Evolutionary conservation across 37 sponge, comb jelly and placozoan species (phyloP).

Genomic region (Amphimedon queenslandica): DNA sequence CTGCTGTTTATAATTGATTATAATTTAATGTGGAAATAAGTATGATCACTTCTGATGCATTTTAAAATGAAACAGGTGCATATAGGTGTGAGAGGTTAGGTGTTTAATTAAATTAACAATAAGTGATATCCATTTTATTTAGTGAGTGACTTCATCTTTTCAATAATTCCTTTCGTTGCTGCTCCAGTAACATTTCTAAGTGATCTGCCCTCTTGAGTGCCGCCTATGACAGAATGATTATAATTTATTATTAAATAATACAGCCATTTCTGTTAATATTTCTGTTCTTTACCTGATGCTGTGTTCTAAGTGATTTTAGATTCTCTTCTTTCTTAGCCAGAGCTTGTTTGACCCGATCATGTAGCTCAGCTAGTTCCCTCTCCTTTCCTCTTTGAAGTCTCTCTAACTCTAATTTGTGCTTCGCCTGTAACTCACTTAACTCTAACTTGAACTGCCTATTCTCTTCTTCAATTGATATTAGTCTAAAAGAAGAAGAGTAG

Average conservation of each 20-base stretch:
- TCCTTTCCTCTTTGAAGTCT: constrained; percentile 51
- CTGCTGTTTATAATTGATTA: too few species aligned
- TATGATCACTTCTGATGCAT: not conserved
- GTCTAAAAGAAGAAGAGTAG: too few species aligned
- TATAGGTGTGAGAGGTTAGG: too few species aligned
- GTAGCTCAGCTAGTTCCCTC: constrained; percentile 76
- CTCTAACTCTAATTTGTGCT: constrained; percentile 79
- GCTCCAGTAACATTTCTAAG: constrained; percentile 77
- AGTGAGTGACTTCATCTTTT: constrained; percentile 66
- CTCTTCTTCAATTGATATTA: constrained; percentile 85
- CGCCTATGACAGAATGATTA: constrained; percentile 27
- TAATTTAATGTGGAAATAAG: not conserved
- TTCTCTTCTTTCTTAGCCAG: constrained; percentile 80
- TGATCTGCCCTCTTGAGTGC: constrained; percentile 84
- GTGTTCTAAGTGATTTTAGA: constrained; percentile 34
- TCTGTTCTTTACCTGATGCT: constrained; percentile 3
- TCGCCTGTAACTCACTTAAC: constrained; percentile 76
- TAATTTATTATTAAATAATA: not conserved
- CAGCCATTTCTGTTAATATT: not conserved
- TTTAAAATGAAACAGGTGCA: too few species aligned
- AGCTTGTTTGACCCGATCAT: constrained; percentile 83
- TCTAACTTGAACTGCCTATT: constrained; percentile 83
- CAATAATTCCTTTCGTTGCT: constrained; percentile 66
- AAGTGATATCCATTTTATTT: too few species aligned
- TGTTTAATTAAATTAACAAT: too few species aligned